phyloP scores from a whole-genome alignment of 2,797 vertebrate species.

The Anguilla obscura region DNA sequence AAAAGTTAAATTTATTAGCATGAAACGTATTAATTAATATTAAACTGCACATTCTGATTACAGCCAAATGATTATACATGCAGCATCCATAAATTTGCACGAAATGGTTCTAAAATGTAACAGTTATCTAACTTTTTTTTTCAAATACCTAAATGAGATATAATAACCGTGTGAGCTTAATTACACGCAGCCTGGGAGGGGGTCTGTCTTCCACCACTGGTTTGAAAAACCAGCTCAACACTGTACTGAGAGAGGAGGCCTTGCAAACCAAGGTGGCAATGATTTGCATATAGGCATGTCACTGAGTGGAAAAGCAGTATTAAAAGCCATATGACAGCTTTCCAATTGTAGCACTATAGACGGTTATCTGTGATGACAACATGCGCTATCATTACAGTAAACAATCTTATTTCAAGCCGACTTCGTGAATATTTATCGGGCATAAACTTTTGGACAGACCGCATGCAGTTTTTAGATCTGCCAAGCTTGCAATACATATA shows the following conservation, averaged over 20 bases:
- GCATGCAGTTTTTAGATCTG: constrained; percentile 68
- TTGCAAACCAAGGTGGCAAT: constrained; percentile 46
- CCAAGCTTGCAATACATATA: constrained; percentile 62
- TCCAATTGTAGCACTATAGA: constrained; percentile 62
- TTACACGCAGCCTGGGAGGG: neutral
- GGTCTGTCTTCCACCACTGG: neutral
- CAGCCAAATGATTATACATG: constrained; percentile 52
- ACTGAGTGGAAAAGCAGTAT: constrained; percentile 36
- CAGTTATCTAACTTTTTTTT: constrained; percentile 58
- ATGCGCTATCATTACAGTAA: constrained; percentile 64
- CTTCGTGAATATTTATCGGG: constrained; percentile 42
- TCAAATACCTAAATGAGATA: neutral
- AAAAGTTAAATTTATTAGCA: constrained; percentile 61
- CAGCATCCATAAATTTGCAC: constrained; percentile 54
- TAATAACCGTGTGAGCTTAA: neutral
- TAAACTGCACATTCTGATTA: constrained; percentile 46
- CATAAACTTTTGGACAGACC: constrained; percentile 39
- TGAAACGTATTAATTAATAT: constrained; percentile 58
- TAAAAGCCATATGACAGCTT: constrained; percentile 65
- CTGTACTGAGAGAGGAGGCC: neutral
- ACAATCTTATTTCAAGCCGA: constrained; percentile 60
- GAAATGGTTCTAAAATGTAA: constrained; percentile 57
- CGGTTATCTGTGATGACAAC: constrained; percentile 63
- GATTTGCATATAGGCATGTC: constrained; percentile 53
- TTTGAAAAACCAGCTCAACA: constrained; percentile 15